Evolutionary conservation across 2,113 vertebrate genomes (phyloP).

Genomic region (Microtus ochrogaster): DNA sequence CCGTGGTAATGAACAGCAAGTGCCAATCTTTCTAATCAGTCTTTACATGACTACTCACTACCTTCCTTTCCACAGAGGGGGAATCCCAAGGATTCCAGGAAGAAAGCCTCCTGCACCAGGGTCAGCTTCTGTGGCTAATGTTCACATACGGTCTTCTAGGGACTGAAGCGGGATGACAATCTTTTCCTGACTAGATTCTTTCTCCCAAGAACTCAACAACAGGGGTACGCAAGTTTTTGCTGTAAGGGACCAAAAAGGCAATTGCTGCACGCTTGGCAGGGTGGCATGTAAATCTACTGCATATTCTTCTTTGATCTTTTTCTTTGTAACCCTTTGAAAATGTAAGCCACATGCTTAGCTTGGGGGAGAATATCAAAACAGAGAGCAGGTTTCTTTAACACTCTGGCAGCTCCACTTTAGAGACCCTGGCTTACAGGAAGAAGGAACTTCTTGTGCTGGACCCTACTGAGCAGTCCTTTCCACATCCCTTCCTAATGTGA

Average conservation of each 20-base stretch:
- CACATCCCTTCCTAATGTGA: neutral
- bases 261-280: neutral
- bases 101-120: neutral
- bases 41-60: neutral
- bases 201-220: neutral
- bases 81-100: neutral
- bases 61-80: neutral
- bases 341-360: neutral
- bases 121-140: fast-evolving
- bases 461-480: neutral
- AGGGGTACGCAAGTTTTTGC: neutral
- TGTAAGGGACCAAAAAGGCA: neutral
- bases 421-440: neutral
- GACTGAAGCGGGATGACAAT: neutral
- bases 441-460: neutral
- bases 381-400: neutral
- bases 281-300: neutral
- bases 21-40: neutral
- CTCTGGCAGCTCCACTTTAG: neutral
- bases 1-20: neutral
- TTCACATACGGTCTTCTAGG: neutral
- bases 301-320: neutral
- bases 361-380: neutral
- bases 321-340: slow-evolving; percentile 34
- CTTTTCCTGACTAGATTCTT: neutral